Conservation (phyloP, 2,797 vertebrate species). For the Phoeniculus purpureus region DNA sequence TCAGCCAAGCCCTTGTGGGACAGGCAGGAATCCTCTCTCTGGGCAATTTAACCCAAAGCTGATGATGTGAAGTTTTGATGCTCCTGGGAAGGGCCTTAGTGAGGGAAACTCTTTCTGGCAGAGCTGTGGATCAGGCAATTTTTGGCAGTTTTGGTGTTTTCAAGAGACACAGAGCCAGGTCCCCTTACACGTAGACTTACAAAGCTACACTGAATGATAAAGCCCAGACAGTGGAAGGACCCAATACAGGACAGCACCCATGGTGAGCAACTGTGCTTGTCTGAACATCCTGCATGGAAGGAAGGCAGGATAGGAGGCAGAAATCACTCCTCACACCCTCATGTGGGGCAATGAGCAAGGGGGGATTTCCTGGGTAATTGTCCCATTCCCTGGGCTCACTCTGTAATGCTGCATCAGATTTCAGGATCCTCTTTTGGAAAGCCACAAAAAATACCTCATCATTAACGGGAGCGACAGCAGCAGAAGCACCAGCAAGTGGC, state of each 20-base stretch:
- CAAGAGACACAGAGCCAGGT: neutral
- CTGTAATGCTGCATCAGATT: neutral
- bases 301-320: neutral
- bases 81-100: neutral
- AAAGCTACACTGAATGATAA: neutral
- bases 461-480: neutral
- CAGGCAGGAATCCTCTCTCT: neutral
- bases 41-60: neutral
- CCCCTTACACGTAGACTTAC: neutral
- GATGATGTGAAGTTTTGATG: neutral
- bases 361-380: neutral
- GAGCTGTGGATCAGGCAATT: neutral
- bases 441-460: neutral
- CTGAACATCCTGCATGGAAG: neutral
- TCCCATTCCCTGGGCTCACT: rapidly evolving
- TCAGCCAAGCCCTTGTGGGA: neutral
- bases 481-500: neutral
- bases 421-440: constrained; percentile 6
- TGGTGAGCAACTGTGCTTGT: neutral
- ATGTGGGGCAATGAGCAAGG: rapidly evolving
- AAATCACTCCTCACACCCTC: neutral
- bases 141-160: neutral
- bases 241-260: neutral
- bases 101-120: neutral
- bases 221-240: neutral